These are phyloP conservation scores for Morpho deidamia DNA, from an alignment of 2,888 invertebrate genomes.

Conservation along the genomic window DNA sequence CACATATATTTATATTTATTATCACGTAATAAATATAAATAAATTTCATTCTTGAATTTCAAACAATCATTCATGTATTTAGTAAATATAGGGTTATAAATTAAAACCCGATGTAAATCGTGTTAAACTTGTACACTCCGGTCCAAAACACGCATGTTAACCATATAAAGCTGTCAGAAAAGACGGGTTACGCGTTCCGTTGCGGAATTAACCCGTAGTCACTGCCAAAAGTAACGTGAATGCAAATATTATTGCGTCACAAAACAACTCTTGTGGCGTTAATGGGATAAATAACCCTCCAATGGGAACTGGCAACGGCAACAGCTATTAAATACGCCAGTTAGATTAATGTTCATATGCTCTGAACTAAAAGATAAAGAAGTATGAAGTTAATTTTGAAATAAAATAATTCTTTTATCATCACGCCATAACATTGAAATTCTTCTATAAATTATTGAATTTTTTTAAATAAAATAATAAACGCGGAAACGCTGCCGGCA, in stretches of 20 bases:
- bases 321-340: conserved; percentile 17
- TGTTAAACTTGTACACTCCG: conserved; percentile 4
- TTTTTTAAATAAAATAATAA: too few relatives aligned
- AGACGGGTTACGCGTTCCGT: conserved; percentile 22
- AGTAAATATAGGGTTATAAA: conserved; percentile 4
- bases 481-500: too few relatives aligned
- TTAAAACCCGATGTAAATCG: conserved; percentile 4
- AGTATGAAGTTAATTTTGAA: too few relatives aligned
- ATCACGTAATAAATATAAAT: neutral
- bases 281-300: conserved; percentile 41
- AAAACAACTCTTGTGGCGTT: conserved; percentile 35
- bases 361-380: too few relatives aligned
- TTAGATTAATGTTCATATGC: conserved; percentile 12
- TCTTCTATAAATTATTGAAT: too few relatives aligned
- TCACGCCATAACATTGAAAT: too few relatives aligned
- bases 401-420: too few relatives aligned
- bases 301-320: conserved; percentile 26
- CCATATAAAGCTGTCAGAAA: conserved; percentile 18
- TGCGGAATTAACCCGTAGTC: conserved; percentile 20
- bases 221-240: conserved; percentile 31
- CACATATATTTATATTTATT: too few relatives aligned
- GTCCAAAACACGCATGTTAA: conserved; percentile 9
- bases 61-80: neutral
- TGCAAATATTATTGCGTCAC: conserved; percentile 60
- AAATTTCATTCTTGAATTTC: neutral